Conservation (phyloP, 2,797 vertebrate genomes). For the Sternarchorhynchus goeldii region DNA sequence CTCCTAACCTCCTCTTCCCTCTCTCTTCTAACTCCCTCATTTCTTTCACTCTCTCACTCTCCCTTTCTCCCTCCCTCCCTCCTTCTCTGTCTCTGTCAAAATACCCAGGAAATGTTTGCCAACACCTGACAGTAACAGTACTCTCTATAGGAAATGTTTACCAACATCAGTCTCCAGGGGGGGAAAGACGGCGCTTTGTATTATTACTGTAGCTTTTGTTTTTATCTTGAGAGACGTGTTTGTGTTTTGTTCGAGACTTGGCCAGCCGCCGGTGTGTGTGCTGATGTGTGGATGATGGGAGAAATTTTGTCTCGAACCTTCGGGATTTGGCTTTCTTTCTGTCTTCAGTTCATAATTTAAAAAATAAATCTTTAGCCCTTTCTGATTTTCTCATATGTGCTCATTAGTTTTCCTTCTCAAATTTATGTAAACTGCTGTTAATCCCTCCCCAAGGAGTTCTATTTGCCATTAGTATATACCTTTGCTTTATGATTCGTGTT, state of each 20-base stretch:
- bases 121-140: background rate
- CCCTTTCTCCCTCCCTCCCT: too few relatives aligned
- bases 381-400: background rate
- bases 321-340: conserved; percentile 23
- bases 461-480: conserved; percentile 46
- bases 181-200: conserved; percentile 7
- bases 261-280: background rate
- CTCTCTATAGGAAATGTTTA: background rate
- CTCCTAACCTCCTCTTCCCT: too few relatives aligned
- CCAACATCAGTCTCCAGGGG: background rate
- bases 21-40: too few relatives aligned
- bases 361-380: conserved; percentile 15
- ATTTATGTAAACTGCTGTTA: conserved; percentile 62
- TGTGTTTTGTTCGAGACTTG: conserved; percentile 1
- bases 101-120: too few relatives aligned
- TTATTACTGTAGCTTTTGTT: conserved; percentile 1
- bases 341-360: conserved; percentile 6
- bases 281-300: conserved; percentile 13
- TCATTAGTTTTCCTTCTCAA: conserved; percentile 29
- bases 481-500: conserved; percentile 31
- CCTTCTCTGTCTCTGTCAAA: too few relatives aligned
- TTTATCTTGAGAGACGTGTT: conserved; percentile 17
- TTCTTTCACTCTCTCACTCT: too few relatives aligned
- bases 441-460: conserved; percentile 56
- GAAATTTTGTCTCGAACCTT: conserved; percentile 44